Percentiles rank a stretch among this genome's conserved stretches.
Evolutionary conservation across 1,140 invertebrate genomes (phyloP).

Genomic region (Drosophila mauritiana): DNA sequence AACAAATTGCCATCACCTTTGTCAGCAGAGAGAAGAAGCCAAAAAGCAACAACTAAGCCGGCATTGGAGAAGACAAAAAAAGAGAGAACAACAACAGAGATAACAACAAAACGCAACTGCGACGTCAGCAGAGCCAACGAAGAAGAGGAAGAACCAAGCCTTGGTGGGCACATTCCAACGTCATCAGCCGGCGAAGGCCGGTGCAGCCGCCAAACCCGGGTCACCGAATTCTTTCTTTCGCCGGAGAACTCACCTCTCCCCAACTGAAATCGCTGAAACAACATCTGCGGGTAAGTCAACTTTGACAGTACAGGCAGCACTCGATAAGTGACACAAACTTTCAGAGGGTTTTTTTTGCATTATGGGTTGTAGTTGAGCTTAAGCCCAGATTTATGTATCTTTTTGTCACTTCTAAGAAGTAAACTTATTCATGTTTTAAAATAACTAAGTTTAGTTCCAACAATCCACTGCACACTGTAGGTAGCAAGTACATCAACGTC

Average conservation of each 20-base stretch:
- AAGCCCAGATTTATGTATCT: neutral
- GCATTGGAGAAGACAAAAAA: conserved; percentile 29
- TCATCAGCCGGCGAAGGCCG: conserved; percentile 37
- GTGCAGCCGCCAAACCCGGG: conserved; percentile 31
- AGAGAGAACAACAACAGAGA: conserved; percentile 9
- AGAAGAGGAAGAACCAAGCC: conserved; percentile 9
- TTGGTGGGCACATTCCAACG: conserved; percentile 45
- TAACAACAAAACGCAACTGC: conserved; percentile 42
- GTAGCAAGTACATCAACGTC: conserved; percentile 36
- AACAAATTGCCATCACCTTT: conserved; percentile 45
- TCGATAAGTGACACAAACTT: neutral
- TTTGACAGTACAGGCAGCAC: conserved; percentile 14
- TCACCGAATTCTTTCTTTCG: conserved; percentile 31
- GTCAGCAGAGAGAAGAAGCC: conserved; percentile 26
- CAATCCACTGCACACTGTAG: conserved; percentile 7
- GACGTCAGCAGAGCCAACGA: conserved; percentile 22
- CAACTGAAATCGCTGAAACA: neutral
- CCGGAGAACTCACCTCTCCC: too few species aligned
- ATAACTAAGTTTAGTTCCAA: too few species aligned
- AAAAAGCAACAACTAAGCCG: conserved; percentile 30
- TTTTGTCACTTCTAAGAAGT: neutral
- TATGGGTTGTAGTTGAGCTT: neutral
- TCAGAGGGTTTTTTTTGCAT: too few species aligned
- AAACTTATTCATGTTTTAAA: too few species aligned
- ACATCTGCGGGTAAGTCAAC: conserved; percentile 27